Percentiles rank a stretch among this genome's conserved stretches.
Evolutionary conservation across 2,888 invertebrate genomes (phyloP).

Genomic region (Aporophyla lueneburgensis): DNA sequence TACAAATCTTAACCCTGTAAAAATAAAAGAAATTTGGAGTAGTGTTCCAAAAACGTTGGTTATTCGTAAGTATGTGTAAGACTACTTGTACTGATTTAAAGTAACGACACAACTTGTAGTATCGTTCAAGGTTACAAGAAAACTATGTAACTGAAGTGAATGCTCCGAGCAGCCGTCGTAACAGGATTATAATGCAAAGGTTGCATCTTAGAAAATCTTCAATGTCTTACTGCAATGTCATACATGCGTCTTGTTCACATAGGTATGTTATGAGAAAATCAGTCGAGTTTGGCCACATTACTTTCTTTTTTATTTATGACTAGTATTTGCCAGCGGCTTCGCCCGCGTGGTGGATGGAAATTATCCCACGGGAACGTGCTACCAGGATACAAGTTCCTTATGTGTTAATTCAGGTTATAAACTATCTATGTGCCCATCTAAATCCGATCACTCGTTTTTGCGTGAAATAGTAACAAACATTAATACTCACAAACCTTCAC

Average conservation of each 20-base stretch:
- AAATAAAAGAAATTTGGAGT: not conserved
- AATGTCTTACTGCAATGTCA: not conserved
- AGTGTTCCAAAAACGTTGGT: not conserved
- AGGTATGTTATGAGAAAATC: too few relatives aligned
- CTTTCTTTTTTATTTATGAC: too few relatives aligned
- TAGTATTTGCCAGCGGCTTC: too few relatives aligned
- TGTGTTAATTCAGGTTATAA: too few relatives aligned
- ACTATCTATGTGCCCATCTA: too few relatives aligned
- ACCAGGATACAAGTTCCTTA: too few relatives aligned
- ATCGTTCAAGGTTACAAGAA: conserved; percentile 32
- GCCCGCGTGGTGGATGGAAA: too few relatives aligned
- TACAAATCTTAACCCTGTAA: not conserved
- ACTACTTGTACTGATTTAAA: not conserved
- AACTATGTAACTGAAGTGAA: conserved; percentile 19
- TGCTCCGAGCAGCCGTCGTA: conserved; percentile 18
- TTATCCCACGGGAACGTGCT: too few relatives aligned
- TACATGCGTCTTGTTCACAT: not conserved
- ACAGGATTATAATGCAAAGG: conserved; percentile 55
- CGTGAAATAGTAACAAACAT: too few relatives aligned
- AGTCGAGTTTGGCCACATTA: not conserved
- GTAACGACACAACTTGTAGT: not conserved
- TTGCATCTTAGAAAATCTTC: conserved; percentile 17
- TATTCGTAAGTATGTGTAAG: not conserved
- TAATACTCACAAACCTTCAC: too few relatives aligned
- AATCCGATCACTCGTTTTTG: too few relatives aligned